Percentiles rank a stretch among this genome's conserved stretches.
Evolutionary conservation across 64 coral and sea anemone genomes (phyloP).

Genomic region (Hydrozoanthus tunicans): DNA sequence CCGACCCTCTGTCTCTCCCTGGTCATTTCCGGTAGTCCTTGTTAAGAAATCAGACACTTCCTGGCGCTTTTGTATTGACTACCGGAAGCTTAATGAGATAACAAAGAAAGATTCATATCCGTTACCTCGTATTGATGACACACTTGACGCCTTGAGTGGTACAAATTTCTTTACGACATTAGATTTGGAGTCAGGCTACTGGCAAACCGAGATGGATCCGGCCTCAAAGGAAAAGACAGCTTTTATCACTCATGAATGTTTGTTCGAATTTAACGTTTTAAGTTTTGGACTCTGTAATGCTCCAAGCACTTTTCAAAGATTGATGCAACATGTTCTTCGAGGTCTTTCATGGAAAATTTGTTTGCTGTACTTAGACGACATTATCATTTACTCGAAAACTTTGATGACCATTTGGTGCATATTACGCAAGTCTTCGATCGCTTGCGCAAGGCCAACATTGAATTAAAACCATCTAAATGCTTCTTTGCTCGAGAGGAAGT

Average conservation of each 20-base stretch:
- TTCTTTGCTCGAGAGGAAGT: slow-evolving; percentile 5
- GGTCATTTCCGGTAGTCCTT: slow-evolving; percentile 35
- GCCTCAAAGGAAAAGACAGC: neutral
- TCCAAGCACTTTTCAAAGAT: neutral
- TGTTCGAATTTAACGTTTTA: neutral
- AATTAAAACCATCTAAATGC: slow-evolving; percentile 48
- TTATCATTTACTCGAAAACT: slow-evolving; percentile 5
- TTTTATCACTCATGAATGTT: neutral
- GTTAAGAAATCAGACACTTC: slow-evolving; percentile 14
- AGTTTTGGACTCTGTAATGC: neutral
- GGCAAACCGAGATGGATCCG: neutral
- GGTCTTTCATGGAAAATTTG: slow-evolving; percentile 15
- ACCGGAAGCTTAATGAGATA: neutral
- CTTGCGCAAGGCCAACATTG: neutral
- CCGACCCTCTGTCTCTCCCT: slow-evolving; percentile 2
- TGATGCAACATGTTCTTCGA: neutral
- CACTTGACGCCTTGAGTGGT: neutral
- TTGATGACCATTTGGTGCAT: neutral
- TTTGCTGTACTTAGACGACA: slow-evolving; percentile 2
- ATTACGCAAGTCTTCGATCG: slow-evolving; percentile 4
- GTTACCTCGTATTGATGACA: slow-evolving; percentile 18
- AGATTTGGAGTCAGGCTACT: neutral
- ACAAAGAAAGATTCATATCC: slow-evolving; percentile 24
- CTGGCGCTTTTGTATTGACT: slow-evolving; percentile 35
- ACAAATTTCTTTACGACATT: neutral